These are phyloP conservation scores for Meiosimyza platycephala DNA, from an alignment of 2,888 invertebrate genomes.

Conservation along the genomic window DNA sequence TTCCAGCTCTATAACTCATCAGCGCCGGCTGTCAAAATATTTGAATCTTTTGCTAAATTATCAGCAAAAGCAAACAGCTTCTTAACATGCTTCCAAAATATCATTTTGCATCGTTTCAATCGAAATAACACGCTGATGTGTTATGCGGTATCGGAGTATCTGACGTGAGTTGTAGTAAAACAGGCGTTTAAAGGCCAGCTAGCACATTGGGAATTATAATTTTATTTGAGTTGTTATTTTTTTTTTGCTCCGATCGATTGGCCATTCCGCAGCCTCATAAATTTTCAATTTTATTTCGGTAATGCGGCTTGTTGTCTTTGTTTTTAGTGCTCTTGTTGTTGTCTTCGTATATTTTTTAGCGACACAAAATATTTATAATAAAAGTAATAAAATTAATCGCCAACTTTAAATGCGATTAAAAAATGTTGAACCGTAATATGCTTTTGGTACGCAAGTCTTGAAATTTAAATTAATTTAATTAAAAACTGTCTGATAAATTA, in stretches of 20 bases:
- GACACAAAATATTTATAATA: background rate
- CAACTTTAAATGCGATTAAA: background rate
- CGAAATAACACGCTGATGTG: background rate
- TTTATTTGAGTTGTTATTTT: background rate
- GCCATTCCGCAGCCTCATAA: background rate
- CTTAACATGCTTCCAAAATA: slow-evolving; percentile 34
- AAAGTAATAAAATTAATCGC: slow-evolving; percentile 10
- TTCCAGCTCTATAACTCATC: slow-evolving; percentile 38
- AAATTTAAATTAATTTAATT: slow-evolving; percentile 1
- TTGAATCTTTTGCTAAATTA: slow-evolving; percentile 40
- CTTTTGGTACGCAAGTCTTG: background rate
- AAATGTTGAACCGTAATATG: background rate
- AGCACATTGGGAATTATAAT: too few relatives aligned
- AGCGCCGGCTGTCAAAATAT: slow-evolving; percentile 41
- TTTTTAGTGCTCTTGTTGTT: background rate
- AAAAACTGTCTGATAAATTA: background rate
- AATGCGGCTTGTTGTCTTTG: background rate
- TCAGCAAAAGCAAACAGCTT: slow-evolving; percentile 36
- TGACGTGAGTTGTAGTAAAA: too few relatives aligned
- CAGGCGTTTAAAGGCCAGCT: too few relatives aligned
- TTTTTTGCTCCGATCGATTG: background rate
- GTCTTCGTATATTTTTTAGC: background rate
- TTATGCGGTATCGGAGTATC: too few relatives aligned
- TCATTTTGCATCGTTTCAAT: slow-evolving; percentile 26
- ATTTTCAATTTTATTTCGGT: slow-evolving; percentile 6